These are phyloP conservation scores for Platanista minor DNA, from an alignment of 2,113 vertebrate species.

Conservation along the genomic window DNA sequence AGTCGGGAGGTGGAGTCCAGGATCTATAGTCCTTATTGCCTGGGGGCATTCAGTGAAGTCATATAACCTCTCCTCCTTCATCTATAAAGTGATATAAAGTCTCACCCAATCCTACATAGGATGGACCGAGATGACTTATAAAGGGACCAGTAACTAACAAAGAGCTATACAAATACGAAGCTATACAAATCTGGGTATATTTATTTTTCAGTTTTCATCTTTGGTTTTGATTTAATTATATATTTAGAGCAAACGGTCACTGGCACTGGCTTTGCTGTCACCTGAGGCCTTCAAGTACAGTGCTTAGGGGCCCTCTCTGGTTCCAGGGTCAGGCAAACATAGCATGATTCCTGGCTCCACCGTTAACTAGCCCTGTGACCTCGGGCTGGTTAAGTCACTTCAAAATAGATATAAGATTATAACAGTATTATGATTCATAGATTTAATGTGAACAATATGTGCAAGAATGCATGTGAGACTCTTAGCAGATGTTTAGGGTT, in stretches of 20 bases:
- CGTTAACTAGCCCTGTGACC: accelerated
- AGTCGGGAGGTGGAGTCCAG: not conserved
- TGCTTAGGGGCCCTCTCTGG: accelerated
- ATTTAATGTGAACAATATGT: not conserved
- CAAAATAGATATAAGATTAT: accelerated
- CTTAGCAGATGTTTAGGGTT: not conserved
- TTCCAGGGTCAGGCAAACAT: not conserved
- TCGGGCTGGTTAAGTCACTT: accelerated
- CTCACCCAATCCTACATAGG: not conserved
- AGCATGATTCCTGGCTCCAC: not conserved
- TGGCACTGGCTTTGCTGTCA: not conserved
- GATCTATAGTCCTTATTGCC: not conserved
- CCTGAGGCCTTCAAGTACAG: accelerated
- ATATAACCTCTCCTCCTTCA: not conserved
- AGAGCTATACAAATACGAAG: not conserved
- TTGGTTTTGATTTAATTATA: not conserved
- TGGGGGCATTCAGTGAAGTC: too few species aligned
- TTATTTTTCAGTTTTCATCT: not conserved
- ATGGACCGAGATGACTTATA: not conserved
- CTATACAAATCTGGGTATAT: accelerated
- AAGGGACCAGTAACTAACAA: not conserved
- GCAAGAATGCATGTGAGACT: not conserved
- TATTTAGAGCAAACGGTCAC: not conserved
- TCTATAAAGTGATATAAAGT: not conserved
- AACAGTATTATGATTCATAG: not conserved